Evolutionary conservation across 2,797 vertebrate species (phyloP), one percentile per base, ranked within the genome.

Genomic region (Trichosurus vulpecula): DNA sequence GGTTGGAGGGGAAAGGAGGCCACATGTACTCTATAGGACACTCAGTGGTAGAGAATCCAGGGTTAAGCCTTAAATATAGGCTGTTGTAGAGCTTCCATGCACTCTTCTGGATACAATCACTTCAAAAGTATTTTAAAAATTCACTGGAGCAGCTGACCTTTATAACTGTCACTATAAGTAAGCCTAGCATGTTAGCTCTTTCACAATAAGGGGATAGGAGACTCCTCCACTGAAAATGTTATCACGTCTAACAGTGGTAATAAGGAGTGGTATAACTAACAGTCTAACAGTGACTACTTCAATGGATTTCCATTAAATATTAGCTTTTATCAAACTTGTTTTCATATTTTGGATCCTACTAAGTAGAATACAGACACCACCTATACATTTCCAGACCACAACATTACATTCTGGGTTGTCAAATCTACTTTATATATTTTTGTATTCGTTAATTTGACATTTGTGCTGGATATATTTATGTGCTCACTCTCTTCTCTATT

Each of bases 41-140:
- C 47, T 52, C 90, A 55, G 0, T n/a, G 93, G 61, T 16, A 27
- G 53, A 91, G 41, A 27, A 56, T 14, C 41, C 19, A 6, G 27
- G 89, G 30, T 51, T 94, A 57, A 35, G 54, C 5, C 54, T 10
- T 87, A 47, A 94, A 52, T 14, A 0, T 52, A 90, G 35, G 53
- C 53, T 92, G 89, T 90, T 90, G 91, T 61, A 55, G n/a, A 90
- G 52, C 27, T 0, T 92, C 93, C 91, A 74, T 52, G 30, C 16
- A 54, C 92, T 89, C 95, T 94, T 96, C 56, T 14, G 93, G 74
- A 55, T 96, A 96, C 91, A 54, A 31, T 94, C 94, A 94, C 93
- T 41, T 51, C 25, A 52, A 54, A 97, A 90, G 35, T 97, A 56
- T 95, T 95, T 31, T 41, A 95, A 53, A 57, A 97, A 90, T 51